Percentiles rank a stretch among this genome's conserved stretches.
Conservation (phyloP, 2,888 invertebrate species). For the Priocnemis perturbator region DNA sequence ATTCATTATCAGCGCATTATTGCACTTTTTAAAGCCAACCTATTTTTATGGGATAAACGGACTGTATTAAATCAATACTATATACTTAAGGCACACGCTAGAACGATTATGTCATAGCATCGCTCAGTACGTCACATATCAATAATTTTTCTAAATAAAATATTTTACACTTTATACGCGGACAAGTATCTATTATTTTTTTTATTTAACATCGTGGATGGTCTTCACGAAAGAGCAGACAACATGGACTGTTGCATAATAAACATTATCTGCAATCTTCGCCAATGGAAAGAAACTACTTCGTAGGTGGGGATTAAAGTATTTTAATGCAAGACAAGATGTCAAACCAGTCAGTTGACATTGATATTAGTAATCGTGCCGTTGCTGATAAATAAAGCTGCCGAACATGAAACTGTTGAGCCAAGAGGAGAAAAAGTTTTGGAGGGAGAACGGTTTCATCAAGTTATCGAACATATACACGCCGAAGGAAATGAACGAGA, state of each 20-base stretch:
- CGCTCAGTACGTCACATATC: too few relatives aligned
- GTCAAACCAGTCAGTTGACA: too few relatives aligned
- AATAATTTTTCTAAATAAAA: background rate
- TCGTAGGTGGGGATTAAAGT: constrained; percentile 36
- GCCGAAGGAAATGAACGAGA: constrained; percentile 74
- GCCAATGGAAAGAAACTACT: too few relatives aligned
- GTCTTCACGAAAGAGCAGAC: too few relatives aligned
- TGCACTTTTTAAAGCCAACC: background rate
- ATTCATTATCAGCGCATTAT: constrained; percentile 16
- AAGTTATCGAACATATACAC: constrained; percentile 76
- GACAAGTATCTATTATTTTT: background rate
- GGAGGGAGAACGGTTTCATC: constrained; percentile 78
- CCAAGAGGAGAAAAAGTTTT: constrained; percentile 76
- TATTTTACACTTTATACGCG: background rate
- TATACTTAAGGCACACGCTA: too few relatives aligned
- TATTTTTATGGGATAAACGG: constrained; percentile 5
- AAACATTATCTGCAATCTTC: too few relatives aligned
- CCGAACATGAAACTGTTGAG: constrained; percentile 69
- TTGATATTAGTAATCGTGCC: background rate
- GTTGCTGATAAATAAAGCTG: constrained; percentile 43
- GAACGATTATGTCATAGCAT: too few relatives aligned
- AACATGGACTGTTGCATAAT: too few relatives aligned
- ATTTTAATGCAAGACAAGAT: constrained; percentile 28
- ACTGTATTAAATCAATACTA: too few relatives aligned
- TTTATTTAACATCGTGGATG: too few relatives aligned